These are phyloP conservation scores for Phania funesta DNA, from an alignment of 2,888 invertebrate species.

Conservation along the genomic window DNA sequence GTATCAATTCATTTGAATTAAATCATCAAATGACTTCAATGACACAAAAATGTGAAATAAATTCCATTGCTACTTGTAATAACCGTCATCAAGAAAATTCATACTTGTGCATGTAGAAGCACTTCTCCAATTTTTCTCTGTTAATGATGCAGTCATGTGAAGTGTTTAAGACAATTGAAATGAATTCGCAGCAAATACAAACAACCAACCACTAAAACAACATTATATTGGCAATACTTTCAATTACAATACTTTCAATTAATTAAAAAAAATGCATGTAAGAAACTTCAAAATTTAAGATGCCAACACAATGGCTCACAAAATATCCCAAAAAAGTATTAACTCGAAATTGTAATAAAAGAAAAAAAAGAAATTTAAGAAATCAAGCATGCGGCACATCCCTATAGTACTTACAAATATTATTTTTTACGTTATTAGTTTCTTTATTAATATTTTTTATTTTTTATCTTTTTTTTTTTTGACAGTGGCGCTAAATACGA, in stretches of 20 bases:
- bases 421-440: constrained; percentile 11
- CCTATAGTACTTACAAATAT: constrained; percentile 14
- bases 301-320: neutral
- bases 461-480: constrained; percentile 17
- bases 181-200: constrained; percentile 16
- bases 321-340: constrained; percentile 22
- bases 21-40: constrained; percentile 32
- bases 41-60: constrained; percentile 33
- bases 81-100: neutral
- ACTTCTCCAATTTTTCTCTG: neutral
- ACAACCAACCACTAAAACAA: neutral
- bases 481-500: constrained; percentile 68
- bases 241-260: no score
- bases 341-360: constrained; percentile 29
- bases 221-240: constrained; percentile 18
- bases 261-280: constrained; percentile 21
- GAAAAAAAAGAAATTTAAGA: neutral
- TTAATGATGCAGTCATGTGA: constrained; percentile 45
- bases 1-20: constrained; percentile 41
- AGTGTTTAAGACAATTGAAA: constrained; percentile 49
- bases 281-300: constrained; percentile 20
- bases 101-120: neutral
- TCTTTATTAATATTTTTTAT: neutral
- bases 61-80: neutral
- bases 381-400: constrained; percentile 26